These are phyloP conservation scores for Zaprionus bogoriensis DNA, from an alignment of 2,888 invertebrate genomes.

Conservation along the genomic window DNA sequence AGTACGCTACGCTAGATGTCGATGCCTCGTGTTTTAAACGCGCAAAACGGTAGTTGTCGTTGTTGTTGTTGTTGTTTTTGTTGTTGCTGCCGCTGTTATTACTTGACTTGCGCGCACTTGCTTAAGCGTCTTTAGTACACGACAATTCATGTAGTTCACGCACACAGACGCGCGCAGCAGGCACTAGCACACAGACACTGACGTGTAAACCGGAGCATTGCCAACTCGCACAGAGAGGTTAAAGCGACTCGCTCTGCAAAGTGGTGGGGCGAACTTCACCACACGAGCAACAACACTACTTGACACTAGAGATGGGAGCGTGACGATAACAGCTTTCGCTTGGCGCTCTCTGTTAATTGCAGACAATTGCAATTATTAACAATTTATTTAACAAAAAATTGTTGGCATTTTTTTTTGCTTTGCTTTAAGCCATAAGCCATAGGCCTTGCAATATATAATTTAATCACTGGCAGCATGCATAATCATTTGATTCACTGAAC, in stretches of 20 bases:
- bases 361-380: no score
- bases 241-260: constrained; percentile 43
- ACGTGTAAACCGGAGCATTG: constrained; percentile 1
- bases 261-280: constrained; percentile 35
- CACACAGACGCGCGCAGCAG: constrained; percentile 9
- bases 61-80: constrained; percentile 13
- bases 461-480: no score
- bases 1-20: constrained; percentile 26
- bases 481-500: no score
- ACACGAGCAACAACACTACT: constrained; percentile 7
- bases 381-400: no score
- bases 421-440: no score
- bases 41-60: constrained; percentile 62
- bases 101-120: constrained; percentile 57
- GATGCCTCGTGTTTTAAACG: constrained; percentile 53
- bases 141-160: constrained; percentile 38
- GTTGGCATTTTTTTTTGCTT: no score
- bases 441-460: no score
- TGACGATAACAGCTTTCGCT: constrained; percentile 11
- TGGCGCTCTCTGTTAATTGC: no score
- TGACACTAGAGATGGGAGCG: constrained; percentile 28
- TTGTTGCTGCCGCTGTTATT: constrained; percentile 28
- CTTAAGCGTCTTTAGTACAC: constrained; percentile 51
- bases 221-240: constrained; percentile 33
- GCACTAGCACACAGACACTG: constrained; percentile 2